Evolutionary conservation across 2,113 vertebrate species (phyloP).

Genomic region (Myotis brandtii): DNA sequence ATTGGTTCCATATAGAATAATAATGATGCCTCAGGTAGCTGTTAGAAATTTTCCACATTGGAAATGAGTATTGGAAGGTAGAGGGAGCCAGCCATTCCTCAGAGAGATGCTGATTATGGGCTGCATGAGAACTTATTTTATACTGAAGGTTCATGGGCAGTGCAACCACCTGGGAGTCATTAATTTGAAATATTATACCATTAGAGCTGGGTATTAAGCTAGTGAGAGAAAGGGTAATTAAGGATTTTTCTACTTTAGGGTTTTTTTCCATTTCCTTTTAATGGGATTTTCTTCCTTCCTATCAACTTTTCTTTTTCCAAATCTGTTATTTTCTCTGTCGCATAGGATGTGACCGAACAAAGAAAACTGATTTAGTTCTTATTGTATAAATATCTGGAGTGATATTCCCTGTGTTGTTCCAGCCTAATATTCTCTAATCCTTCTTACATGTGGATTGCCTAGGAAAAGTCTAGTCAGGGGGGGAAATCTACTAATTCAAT

Average conservation of each 20-base stretch:
- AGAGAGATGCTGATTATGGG: not conserved
- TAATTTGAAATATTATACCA: not conserved
- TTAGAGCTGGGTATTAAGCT: not conserved
- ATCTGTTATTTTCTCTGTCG: not conserved
- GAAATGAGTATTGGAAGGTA: not conserved
- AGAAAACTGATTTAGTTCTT: not conserved
- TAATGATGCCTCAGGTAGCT: not conserved
- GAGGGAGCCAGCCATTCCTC: not conserved
- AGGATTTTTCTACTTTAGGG: not conserved
- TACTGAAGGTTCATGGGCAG: not conserved
- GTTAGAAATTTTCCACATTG: not conserved
- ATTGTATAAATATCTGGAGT: constrained; percentile 36
- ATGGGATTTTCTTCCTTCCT: constrained; percentile 23
- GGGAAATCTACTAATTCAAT: constrained; percentile 18
- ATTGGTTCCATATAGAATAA: not conserved
- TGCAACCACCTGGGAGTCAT: not conserved
- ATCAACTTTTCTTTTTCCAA: not conserved
- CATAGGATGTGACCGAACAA: not conserved
- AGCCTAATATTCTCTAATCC: not conserved
- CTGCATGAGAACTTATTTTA: not conserved
- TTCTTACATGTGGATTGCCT: not conserved
- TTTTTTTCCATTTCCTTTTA: constrained; percentile 31
- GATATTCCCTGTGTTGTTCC: not conserved
- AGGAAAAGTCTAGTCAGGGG: not conserved
- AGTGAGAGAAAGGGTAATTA: constrained; percentile 27